A percentile compares a stretch with the other conserved stretches of the same genome.
Evolutionary conservation across 2,888 invertebrate species (phyloP).

Genomic region (Megaustenia siamemsis): DNA sequence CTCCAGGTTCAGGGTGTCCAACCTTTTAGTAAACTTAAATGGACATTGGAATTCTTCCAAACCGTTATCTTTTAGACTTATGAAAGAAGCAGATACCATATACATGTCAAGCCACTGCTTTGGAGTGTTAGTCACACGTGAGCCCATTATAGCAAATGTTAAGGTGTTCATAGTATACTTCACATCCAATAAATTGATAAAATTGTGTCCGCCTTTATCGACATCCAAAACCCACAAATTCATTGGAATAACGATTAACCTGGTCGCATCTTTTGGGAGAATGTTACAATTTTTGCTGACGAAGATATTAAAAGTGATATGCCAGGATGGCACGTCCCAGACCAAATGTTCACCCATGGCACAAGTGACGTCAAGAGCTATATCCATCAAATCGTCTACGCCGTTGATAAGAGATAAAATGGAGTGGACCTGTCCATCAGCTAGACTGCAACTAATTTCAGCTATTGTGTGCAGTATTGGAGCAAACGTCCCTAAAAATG

Average conservation of each 20-base stretch:
- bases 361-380: constrained; percentile 37
- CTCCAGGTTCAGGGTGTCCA: constrained; percentile 46
- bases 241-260: constrained; percentile 40
- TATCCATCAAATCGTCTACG: constrained; percentile 32
- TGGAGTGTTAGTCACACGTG: background rate
- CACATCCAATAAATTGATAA: constrained; percentile 2
- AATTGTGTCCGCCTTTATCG: constrained; percentile 1
- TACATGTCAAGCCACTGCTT: constrained; percentile 15
- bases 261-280: background rate
- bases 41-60: constrained; percentile 44
- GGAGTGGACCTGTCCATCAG: constrained; percentile 26
- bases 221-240: constrained; percentile 50
- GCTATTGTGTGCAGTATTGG: constrained; percentile 23
- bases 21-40: constrained; percentile 28
- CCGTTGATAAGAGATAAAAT: constrained; percentile 45
- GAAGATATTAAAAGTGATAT: constrained; percentile 44
- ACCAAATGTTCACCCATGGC: constrained; percentile 22
- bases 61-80: constrained; percentile 29
- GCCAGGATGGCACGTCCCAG: constrained; percentile 51
- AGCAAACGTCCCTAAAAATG: constrained; percentile 36
- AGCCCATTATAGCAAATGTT: constrained; percentile 14
- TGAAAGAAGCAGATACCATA: constrained; percentile 30
- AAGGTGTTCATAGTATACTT: constrained; percentile 48
- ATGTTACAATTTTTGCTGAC: constrained; percentile 33
- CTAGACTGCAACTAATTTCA: constrained; percentile 22